These are phyloP conservation scores for Aspidiotus destructor DNA, from an alignment of 2,888 invertebrate species.

Conservation along the genomic window DNA sequence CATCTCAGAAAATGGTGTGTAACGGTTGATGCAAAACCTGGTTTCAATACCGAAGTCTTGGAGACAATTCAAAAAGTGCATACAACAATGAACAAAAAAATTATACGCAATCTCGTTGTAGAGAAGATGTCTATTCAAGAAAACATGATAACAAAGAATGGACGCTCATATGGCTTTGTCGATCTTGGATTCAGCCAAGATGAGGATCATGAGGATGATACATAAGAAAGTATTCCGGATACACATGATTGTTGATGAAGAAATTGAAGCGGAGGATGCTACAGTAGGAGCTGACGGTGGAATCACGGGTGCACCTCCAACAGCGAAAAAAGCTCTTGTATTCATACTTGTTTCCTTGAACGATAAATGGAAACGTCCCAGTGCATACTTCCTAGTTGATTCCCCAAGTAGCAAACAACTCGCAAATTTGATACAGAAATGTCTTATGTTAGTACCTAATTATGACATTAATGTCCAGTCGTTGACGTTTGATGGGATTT, in stretches of 20 bases:
- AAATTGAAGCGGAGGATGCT: no score
- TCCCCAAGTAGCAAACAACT: background rate
- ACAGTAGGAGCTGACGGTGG: no score
- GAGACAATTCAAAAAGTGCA: background rate
- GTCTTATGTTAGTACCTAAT: background rate
- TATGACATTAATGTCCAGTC: background rate
- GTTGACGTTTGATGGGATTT: background rate
- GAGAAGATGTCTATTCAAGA: background rate
- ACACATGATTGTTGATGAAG: no score
- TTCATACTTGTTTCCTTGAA: background rate
- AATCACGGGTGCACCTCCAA: no score
- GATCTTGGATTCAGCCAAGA: background rate
- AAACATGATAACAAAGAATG: background rate
- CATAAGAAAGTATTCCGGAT: no score
- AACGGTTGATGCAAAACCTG: background rate
- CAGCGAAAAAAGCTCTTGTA: background rate
- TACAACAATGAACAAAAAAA: background rate
- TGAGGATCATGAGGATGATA: background rate
- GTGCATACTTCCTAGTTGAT: background rate
- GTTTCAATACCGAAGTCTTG: background rate
- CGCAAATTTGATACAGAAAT: background rate
- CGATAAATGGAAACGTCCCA: background rate
- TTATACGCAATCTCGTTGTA: background rate
- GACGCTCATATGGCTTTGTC: background rate
- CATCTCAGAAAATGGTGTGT: background rate